Evolutionary conservation across 2,113 vertebrate species (phyloP), one percentile per base, ranked within the genome.

Genomic region (Eublepharis macularius): DNA sequence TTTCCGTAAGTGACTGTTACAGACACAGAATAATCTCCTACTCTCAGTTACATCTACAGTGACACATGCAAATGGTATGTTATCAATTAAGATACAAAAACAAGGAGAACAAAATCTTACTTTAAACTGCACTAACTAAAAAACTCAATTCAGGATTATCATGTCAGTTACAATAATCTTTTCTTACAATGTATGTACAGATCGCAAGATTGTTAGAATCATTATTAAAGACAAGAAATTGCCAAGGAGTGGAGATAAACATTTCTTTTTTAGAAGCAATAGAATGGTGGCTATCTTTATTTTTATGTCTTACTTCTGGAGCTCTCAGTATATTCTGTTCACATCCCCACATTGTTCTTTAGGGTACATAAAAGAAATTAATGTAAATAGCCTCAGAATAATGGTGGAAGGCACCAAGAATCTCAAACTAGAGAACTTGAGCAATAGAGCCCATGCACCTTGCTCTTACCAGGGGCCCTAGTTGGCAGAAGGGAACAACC

Each of bases 1-100:
- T 80, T 73, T 86, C 87, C 94, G 92, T 80, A 90, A 94, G 79
- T 41, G 43, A 95, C 86, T 83, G 72, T 66, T 88, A 85, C 72
- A 93, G 89, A 88, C 65, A 92, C 68, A 76, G 76, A 87, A 87
- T 77, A 86, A 82, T 49, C 80, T 90, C 69, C 85, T 57, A 94
- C 80, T 24, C 74, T 85, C 69, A 72, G 81, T 93, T 85, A 51
- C 39, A 72, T 65, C 91, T 73, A 68, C 2, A 80, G 39, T 91
- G 84, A 85, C 43, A 82, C 51, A 91, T 7, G 88, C 66, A 72
- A 77, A 86, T 72, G 93, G 82, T 51, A 88, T 82, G 80, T 87
- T n/a, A 72, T 54, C 83, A 36, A 74, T 81, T 89, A 3, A 19
- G 63, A 80, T 41, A 85, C 12, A 87, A 87, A 86, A 74, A 45